These are phyloP conservation scores for Cartodere bifasciata DNA, from an alignment of 2,888 invertebrate genomes.

Conservation along the genomic window DNA sequence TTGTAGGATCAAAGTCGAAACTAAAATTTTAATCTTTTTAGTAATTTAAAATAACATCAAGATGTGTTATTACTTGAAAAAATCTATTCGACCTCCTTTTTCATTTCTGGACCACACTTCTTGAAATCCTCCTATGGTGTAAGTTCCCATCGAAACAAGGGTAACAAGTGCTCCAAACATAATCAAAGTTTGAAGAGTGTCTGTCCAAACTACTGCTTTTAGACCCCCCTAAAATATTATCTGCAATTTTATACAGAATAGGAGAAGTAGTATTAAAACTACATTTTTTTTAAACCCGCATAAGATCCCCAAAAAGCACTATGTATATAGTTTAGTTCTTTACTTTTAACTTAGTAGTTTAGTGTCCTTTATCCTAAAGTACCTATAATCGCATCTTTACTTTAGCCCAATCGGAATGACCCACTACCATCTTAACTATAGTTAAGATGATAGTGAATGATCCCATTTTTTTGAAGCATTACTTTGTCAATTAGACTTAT, in stretches of 20 bases:
- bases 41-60: neutral
- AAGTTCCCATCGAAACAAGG: conserved; percentile 52
- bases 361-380: too few species aligned
- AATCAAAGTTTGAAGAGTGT: conserved; percentile 59
- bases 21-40: conserved; percentile 34
- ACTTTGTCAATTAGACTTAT: too few species aligned
- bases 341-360: too few species aligned
- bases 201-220: conserved; percentile 73
- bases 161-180: conserved; percentile 60
- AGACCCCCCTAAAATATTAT: conserved; percentile 61
- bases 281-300: neutral
- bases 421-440: too few species aligned
- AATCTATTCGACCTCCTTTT: conserved; percentile 52
- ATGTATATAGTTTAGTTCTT: too few species aligned
- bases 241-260: conserved; percentile 7
- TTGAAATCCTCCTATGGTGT: conserved; percentile 48
- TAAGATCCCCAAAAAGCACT: too few species aligned
- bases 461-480: too few species aligned
- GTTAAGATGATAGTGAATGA: too few species aligned
- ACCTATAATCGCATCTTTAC: too few species aligned
- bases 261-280: neutral
- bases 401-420: too few species aligned
- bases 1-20: conserved; percentile 60
- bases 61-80: conserved; percentile 48
- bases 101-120: conserved; percentile 49